A percentile compares a stretch with the other conserved stretches of the same genome.
Evolutionary conservation across 2,113 vertebrate genomes (phyloP).

Genomic region (Pseudonaja textilis): DNA sequence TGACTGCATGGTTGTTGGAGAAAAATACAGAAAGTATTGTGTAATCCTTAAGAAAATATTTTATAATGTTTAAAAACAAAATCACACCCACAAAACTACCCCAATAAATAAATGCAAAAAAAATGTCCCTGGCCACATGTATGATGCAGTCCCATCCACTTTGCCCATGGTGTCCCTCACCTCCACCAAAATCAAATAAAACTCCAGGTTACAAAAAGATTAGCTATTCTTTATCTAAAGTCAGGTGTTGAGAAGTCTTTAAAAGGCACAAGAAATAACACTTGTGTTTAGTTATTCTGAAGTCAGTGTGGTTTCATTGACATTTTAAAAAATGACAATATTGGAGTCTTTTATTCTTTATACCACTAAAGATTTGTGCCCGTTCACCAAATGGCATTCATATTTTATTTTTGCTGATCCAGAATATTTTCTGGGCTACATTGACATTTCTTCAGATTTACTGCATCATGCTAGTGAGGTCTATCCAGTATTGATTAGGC

Average conservation of each 20-base stretch:
- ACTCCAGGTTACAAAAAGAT: background rate
- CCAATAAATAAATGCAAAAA: background rate
- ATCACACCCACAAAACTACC: background rate
- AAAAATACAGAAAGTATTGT: background rate
- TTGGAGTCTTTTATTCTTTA: background rate
- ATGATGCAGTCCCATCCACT: background rate
- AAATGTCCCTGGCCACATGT: background rate
- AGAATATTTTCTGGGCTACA: constrained; percentile 10
- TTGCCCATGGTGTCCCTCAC: background rate
- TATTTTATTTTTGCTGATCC: background rate
- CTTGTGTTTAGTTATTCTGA: background rate
- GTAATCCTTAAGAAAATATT: background rate
- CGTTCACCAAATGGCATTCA: background rate
- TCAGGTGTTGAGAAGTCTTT: background rate
- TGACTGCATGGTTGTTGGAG: background rate
- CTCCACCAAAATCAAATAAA: background rate
- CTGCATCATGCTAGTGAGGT: background rate
- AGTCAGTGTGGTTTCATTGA: background rate
- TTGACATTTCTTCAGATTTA: constrained; percentile 26
- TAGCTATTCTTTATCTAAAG: background rate
- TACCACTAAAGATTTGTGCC: background rate
- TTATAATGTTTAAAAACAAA: background rate
- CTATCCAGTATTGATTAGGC: constrained; percentile 11
- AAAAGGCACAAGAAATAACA: background rate
- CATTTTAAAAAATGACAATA: background rate